Evolutionary conservation across 2,797 vertebrate species (phyloP).

Genomic region (Euphonia xanthogaster): DNA sequence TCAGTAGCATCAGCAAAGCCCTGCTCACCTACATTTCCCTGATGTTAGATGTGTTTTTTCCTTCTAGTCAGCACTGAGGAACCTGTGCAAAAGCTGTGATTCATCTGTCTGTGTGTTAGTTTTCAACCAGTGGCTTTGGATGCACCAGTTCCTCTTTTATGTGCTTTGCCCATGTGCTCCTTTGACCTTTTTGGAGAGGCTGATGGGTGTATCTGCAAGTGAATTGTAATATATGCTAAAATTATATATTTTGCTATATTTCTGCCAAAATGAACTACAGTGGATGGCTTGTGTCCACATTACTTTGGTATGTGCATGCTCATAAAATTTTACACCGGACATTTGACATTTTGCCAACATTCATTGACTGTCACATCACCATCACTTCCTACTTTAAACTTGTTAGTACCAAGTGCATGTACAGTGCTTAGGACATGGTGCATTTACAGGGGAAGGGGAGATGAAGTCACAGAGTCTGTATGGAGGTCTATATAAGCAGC

Average conservation of each 20-base stretch:
- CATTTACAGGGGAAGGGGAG: slow-evolving; percentile 1
- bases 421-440: slow-evolving; percentile 22
- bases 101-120: background rate
- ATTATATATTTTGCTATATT: slow-evolving; percentile 73
- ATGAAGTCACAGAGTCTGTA: background rate
- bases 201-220: slow-evolving; percentile 74
- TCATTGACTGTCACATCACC: slow-evolving; percentile 80
- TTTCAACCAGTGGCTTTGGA: background rate
- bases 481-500: background rate
- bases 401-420: slow-evolving; percentile 55
- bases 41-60: background rate
- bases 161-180: slow-evolving; percentile 70
- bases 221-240: slow-evolving; percentile 76
- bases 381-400: slow-evolving; percentile 72
- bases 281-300: slow-evolving; percentile 73
- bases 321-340: slow-evolving; percentile 84
- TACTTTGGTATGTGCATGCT: slow-evolving; percentile 71
- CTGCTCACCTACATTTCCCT: background rate
- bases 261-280: slow-evolving; percentile 74
- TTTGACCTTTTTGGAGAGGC: slow-evolving; percentile 63
- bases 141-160: slow-evolving; percentile 36
- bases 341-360: slow-evolving; percentile 82
- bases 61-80: background rate
- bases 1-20: background rate
- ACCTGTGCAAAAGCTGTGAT: background rate